A percentile compares a stretch with the other conserved stretches of the same genome.
Evolutionary conservation across 2,797 vertebrate genomes (phyloP).

Genomic region (Threskiornis aethiopicus): DNA sequence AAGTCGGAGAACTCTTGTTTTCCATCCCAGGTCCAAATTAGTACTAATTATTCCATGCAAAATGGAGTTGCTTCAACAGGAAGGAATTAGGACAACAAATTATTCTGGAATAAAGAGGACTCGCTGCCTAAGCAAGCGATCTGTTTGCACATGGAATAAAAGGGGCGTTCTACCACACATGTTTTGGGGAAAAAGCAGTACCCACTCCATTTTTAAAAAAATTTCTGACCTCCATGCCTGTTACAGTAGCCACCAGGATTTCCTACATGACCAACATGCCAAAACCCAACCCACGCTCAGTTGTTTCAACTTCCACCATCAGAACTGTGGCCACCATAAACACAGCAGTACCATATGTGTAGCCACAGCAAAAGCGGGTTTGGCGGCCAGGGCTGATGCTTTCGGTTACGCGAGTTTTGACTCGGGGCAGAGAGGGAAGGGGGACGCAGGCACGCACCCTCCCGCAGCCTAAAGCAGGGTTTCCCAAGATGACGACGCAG

Average conservation of each 20-base stretch:
- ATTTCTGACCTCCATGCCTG: neutral
- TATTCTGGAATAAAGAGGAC: neutral
- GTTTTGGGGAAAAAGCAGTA: neutral
- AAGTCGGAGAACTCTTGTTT: neutral
- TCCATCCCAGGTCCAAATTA: slow-evolving; percentile 33
- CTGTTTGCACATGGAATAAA: neutral
- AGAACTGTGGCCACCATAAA: neutral
- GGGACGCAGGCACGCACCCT: neutral
- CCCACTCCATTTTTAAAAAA: neutral
- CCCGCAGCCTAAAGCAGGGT: neutral
- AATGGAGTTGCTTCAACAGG: slow-evolving; percentile 28
- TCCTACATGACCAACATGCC: neutral
- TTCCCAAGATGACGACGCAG: neutral
- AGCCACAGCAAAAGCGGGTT: neutral
- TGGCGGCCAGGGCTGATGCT: fast-evolving
- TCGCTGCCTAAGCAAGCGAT: neutral
- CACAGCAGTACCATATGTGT: fast-evolving
- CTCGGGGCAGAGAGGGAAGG: neutral
- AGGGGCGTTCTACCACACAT: fast-evolving
- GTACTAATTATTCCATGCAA: slow-evolving; percentile 36
- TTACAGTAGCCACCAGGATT: neutral
- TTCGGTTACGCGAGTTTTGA: neutral
- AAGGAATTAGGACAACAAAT: slow-evolving; percentile 57
- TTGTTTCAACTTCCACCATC: neutral
- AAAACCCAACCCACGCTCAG: neutral